Evolutionary conservation across 2,797 vertebrate genomes (phyloP), one percentile per base, ranked within the genome.

Genomic region (Crax fasciolata): DNA sequence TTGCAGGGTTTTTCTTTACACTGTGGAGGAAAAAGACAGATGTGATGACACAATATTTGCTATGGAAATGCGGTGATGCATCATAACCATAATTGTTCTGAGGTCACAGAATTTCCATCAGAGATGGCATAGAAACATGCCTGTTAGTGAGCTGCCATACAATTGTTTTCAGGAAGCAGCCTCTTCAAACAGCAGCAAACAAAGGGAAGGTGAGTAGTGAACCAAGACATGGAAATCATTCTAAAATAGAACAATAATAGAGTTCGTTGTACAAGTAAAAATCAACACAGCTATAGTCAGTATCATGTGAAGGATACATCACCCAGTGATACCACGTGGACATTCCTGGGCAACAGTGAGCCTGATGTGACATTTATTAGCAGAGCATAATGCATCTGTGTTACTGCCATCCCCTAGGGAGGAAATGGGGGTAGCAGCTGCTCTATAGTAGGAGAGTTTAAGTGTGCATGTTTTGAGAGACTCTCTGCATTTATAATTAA

Each of bases 21-120:
- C 65, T 88, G 67, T 24, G 58, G 66, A 82, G 87, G 87, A 77
- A 93, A 94, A 73, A 82, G 59, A 27, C 75, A 83, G 72, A 52
- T 70, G 66, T 11, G 67, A 89, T 44, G 82, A 68, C 74, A 74
- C 57, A 38, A 5, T 10, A 28, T 84, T 94, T 93, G 61, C 96
- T 70, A 51, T 63, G 35, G 74, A 89, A 94, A 90, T 51, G 61
- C 44, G 44, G n/a, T 14, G 62, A 79, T n/a, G 55, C 73, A 51
- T 72, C 32, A 68, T 24, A 76, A 30, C 10, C 24, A 27, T 27
- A 66, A 54, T 15, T 84, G 48, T 74, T 95, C 73, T 80, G 71
- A 84, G 1, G 5, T 89, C 82, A 88, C 44, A 57, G 27, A 68
- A 30, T 24, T 76, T 84, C 46, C 63, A 70, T 74, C 68, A 82